Conservation (phyloP, 2,888 invertebrate genomes). For the Xanthia togata region DNA sequence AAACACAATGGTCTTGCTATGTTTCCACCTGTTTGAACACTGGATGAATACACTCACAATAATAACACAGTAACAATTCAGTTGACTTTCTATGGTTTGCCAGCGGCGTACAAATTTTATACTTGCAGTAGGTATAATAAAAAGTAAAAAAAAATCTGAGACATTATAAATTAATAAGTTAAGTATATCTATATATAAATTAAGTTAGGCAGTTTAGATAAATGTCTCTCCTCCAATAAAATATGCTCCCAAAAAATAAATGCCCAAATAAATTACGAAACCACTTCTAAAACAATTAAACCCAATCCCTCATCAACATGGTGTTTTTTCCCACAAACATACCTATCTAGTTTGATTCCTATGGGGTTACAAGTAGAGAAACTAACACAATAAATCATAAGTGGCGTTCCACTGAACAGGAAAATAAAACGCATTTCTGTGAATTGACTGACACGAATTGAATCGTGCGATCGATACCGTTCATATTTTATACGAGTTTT, state of each 20-base stretch:
- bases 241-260: background rate
- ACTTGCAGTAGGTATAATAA: background rate
- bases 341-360: constrained; percentile 46
- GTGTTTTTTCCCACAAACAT: constrained; percentile 32
- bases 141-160: background rate
- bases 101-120: background rate
- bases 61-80: background rate
- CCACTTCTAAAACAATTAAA: constrained; percentile 7
- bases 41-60: too few relatives aligned
- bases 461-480: constrained; percentile 70
- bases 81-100: background rate
- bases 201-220: background rate
- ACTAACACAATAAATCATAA: constrained; percentile 77
- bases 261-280: background rate
- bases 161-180: background rate
- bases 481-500: constrained; percentile 63
- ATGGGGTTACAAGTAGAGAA: constrained; percentile 56
- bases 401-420: constrained; percentile 85
- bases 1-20: background rate
- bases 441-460: constrained; percentile 71
- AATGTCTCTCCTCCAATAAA: background rate
- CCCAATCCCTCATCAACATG: constrained; percentile 8
- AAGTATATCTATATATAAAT: background rate
- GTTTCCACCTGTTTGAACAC: background rate
- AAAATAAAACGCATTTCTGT: constrained; percentile 82